phyloP scores from a whole-genome alignment of 2,888 invertebrate species.

The Lepidocyrtoides sp. region DNA sequence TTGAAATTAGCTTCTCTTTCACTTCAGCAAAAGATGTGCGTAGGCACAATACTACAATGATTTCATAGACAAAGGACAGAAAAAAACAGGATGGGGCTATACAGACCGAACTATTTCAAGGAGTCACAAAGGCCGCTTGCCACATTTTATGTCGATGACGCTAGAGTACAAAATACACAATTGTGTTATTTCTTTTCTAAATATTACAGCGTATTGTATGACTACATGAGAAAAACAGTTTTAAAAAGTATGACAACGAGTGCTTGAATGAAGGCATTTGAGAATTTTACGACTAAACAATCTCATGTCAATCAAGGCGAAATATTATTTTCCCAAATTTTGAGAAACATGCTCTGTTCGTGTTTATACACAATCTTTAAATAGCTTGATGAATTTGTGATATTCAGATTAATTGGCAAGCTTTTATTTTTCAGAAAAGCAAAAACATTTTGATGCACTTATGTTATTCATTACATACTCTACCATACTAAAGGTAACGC shows the following conservation, averaged over 20 bases:
- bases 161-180: too few species aligned
- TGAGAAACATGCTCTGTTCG: not conserved
- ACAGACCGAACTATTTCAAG: too few species aligned
- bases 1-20: not conserved
- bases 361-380: not conserved
- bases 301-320: not conserved
- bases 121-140: too few species aligned
- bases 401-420: not conserved
- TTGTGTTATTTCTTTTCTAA: too few species aligned
- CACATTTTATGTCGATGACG: too few species aligned
- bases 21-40: not conserved
- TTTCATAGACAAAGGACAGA: too few species aligned
- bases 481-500: slow-evolving; percentile 30
- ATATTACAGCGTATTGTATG: too few species aligned
- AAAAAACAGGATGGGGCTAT: too few species aligned
- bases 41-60: not conserved
- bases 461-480: not conserved
- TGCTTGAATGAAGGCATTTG: too few species aligned
- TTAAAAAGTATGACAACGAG: not conserved
- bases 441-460: not conserved
- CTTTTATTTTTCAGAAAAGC: not conserved
- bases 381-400: not conserved
- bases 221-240: not conserved
- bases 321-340: not conserved
- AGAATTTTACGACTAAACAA: not conserved